Conservation (phyloP, 2,888 invertebrate species). For the Synanthedon tipuliformis region DNA sequence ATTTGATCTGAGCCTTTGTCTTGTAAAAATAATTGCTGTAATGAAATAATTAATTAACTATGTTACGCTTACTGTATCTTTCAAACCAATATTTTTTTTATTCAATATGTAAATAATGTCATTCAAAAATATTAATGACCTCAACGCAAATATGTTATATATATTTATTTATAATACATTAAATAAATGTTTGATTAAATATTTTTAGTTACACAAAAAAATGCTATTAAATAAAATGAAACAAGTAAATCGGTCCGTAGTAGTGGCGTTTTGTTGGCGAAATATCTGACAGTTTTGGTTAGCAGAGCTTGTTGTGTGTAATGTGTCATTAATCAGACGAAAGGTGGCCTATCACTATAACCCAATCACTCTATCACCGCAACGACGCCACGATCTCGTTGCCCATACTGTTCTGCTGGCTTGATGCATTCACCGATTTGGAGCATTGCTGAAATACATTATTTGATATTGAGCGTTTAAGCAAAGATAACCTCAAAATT, state of each 20-base stretch:
- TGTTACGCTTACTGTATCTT: too few species aligned
- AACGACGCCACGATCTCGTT: constrained; percentile 65
- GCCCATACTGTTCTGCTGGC: constrained; percentile 64
- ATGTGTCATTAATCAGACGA: constrained; percentile 47
- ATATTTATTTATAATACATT: too few species aligned
- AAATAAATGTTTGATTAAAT: too few species aligned
- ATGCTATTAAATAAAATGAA: not conserved
- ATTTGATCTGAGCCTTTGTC: too few species aligned
- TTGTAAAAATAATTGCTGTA: too few species aligned
- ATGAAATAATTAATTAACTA: too few species aligned
- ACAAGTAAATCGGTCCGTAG: not conserved
- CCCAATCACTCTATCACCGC: constrained; percentile 62
- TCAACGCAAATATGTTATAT: too few species aligned
- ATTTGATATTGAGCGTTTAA: not conserved
- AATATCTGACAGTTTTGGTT: constrained; percentile 55
- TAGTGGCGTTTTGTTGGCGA: constrained; percentile 20
- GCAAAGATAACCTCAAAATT: too few species aligned
- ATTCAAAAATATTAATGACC: too few species aligned
- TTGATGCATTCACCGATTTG: constrained; percentile 61
- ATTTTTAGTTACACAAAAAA: too few species aligned
- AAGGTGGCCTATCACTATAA: constrained; percentile 1
- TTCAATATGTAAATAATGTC: too few species aligned
- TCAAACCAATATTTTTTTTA: too few species aligned
- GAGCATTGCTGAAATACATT: constrained; percentile 57
- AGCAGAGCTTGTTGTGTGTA: constrained; percentile 35